Evolutionary conservation across 2,888 invertebrate species (phyloP).

Genomic region (Phanerotoma sp.): DNA sequence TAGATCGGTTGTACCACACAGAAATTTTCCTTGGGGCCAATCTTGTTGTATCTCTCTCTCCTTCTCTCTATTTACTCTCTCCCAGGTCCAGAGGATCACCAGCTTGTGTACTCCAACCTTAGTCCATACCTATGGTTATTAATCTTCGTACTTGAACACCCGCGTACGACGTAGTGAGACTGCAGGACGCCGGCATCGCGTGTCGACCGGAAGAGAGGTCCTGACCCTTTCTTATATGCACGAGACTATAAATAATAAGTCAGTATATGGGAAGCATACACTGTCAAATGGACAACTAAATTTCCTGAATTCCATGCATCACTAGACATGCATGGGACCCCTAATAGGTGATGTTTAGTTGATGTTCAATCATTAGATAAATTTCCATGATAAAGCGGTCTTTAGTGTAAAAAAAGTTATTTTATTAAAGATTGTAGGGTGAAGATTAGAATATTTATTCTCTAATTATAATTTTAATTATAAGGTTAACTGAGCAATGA

Average conservation of each 20-base stretch:
- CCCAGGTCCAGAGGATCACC: slow-evolving; percentile 18
- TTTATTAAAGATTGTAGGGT: no score
- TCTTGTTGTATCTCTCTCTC: slow-evolving; percentile 16
- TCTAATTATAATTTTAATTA: slow-evolving; percentile 49
- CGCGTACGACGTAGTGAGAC: slow-evolving; percentile 23
- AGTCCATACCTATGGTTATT: slow-evolving; percentile 31
- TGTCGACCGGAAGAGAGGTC: slow-evolving; percentile 33
- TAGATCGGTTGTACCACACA: slow-evolving; percentile 6
- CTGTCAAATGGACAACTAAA: slow-evolving; percentile 21
- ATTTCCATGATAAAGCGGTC: no score
- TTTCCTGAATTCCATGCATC: neutral
- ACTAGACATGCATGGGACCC: neutral
- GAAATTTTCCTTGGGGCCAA: neutral
- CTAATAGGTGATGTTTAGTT: no score
- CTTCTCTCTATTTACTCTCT: slow-evolving; percentile 15
- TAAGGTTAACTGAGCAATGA: slow-evolving; percentile 62
- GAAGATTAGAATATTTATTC: no score
- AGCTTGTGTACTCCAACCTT: slow-evolving; percentile 25
- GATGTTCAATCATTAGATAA: no score
- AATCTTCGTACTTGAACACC: slow-evolving; percentile 34
- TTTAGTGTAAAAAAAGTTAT: no score
- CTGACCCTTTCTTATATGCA: slow-evolving; percentile 23
- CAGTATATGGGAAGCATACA: slow-evolving; percentile 8
- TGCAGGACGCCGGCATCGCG: slow-evolving; percentile 28
- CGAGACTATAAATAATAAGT: neutral